Evolutionary conservation across 2,113 vertebrate species (phyloP), one percentile per base, ranked within the genome.

Genomic region (Semicossyphus pulcher): DNA sequence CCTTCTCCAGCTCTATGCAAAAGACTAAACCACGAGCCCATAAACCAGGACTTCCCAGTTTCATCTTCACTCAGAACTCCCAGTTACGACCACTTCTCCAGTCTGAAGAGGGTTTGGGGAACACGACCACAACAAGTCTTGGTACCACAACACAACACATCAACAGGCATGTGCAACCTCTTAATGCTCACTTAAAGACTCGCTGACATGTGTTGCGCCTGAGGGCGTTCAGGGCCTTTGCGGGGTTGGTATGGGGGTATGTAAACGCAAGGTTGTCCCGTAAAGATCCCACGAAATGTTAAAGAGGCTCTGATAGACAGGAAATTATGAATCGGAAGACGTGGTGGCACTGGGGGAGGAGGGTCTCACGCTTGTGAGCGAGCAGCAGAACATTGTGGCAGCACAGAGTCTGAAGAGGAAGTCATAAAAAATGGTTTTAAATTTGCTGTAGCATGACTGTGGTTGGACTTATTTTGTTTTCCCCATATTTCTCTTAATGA

Each of bases 71-170:
- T 76, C 28, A 66, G 51, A 79, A 63, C 41, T 81, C 72, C 41
- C 62, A 70, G 59, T 80, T 65, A 67, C 34, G 6, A 81, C 63
- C 61, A 81, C 63, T 66, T 62, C 71, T 60, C 26, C 26, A 41
- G 53, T 80, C 49, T 81, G 67, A 80, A 41, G 74, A 82, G 23
- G 42, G 41, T 71, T 78, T 48, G 32, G 63, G 41, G 74, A 91
- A 87, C 88, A 85, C 62, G 76, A 87, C 85, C 86, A 80, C 88
- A 90, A 86, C 72, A 78, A 88, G 69, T 44, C 51, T 81, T 41
- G 0, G 53, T 18, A 82, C 84, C 86, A 86, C 85, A 91, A 83
- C 82, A 84, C 53, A 81, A 72, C 76, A 75, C 76, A 88, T 77
- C 84, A 65, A 25, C 62, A 25, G 47, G 71, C 88, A 86, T 89